Evolutionary conservation across 2,113 vertebrate species (phyloP).

Genomic region (Strigops habroptila): DNA sequence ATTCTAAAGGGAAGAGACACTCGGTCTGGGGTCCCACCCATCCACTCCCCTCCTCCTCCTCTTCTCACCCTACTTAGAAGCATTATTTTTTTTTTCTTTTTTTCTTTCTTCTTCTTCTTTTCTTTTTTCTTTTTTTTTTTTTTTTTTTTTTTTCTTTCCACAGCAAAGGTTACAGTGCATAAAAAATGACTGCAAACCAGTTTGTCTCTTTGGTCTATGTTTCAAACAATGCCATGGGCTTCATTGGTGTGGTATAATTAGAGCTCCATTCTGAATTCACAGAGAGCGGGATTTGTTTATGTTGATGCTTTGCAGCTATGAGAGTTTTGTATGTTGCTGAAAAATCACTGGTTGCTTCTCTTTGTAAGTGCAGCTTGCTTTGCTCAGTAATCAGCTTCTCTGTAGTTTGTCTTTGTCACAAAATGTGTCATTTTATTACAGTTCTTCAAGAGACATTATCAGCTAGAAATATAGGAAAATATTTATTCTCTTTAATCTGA

Average conservation of each 20-base stretch:
- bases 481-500: background rate
- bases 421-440: background rate
- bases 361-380: background rate
- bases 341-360: background rate
- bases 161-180: background rate
- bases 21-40: background rate
- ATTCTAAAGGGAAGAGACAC: constrained; percentile 22
- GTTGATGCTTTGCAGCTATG: background rate
- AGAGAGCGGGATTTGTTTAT: background rate
- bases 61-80: background rate
- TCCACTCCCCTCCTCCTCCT: background rate
- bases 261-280: background rate
- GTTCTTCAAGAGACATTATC: background rate
- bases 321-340: background rate
- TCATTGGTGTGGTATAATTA: background rate
- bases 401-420: background rate
- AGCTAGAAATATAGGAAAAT: background rate
- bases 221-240: background rate
- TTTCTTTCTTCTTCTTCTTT: too few relatives aligned
- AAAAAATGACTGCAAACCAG: background rate
- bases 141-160: too few relatives aligned
- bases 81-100: too few relatives aligned
- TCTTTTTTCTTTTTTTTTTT: rapidly evolving
- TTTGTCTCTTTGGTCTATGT: background rate
- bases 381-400: background rate